A percentile compares a stretch with the other conserved stretches of the same genome.
phyloP scores from a whole-genome alignment of 2,888 invertebrate genomes.

The Bursaphelenchus okinawaensis region DNA sequence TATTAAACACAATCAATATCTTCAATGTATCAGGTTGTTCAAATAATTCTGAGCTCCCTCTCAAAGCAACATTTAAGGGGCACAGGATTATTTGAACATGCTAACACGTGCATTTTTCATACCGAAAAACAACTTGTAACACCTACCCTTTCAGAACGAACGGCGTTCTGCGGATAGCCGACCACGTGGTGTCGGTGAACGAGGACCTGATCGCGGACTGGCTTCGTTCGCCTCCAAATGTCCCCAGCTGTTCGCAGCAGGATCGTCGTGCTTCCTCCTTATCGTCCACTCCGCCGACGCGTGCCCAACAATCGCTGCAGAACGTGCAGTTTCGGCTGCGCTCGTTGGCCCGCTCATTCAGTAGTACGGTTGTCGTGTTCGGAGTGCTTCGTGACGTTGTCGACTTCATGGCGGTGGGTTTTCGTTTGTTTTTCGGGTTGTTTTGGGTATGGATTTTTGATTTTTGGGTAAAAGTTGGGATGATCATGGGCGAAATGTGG shows the following conservation, averaged over 20 bases:
- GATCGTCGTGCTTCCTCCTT: no score
- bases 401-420: slow-evolving; percentile 28
- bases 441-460: neutral
- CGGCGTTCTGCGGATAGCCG: slow-evolving; percentile 48
- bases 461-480: neutral
- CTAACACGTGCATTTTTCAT: no score
- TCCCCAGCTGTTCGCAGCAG: no score
- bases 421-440: no score
- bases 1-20: no score
- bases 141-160: slow-evolving; percentile 31
- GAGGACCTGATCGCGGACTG: slow-evolving; percentile 23
- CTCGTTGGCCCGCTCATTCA: neutral
- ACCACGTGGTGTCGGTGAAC: slow-evolving; percentile 40
- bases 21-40: no score
- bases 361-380: slow-evolving; percentile 15
- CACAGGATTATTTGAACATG: no score
- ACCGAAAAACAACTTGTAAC: no score
- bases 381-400: slow-evolving; percentile 23
- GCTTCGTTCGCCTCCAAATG: neutral
- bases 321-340: neutral
- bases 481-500: no score
- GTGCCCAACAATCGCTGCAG: neutral
- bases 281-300: neutral
- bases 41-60: no score
- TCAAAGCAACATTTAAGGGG: no score